Evolutionary conservation across 2,888 invertebrate species (phyloP).

Genomic region (Nysson spinosus): DNA sequence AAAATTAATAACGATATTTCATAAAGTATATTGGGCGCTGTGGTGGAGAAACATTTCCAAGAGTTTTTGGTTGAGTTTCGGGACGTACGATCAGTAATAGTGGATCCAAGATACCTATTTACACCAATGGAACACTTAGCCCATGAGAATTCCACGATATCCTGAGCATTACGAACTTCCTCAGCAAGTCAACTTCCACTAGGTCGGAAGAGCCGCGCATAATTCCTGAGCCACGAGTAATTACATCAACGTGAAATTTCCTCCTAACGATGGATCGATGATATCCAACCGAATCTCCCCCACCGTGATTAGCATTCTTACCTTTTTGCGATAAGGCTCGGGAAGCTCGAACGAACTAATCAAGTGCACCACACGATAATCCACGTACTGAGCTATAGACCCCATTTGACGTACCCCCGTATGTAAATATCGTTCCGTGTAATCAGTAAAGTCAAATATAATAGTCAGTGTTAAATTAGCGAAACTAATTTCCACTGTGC

Average conservation of each 20-base stretch:
- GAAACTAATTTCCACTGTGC: constrained; percentile 48
- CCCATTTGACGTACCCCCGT: too few species aligned
- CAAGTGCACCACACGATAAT: too few species aligned
- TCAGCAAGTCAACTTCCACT: constrained; percentile 35
- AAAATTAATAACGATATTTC: too few species aligned
- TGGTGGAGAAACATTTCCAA: too few species aligned
- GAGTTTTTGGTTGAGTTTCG: too few species aligned
- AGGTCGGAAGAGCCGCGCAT: constrained; percentile 46
- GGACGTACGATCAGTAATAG: too few species aligned
- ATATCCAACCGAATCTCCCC: constrained; percentile 48
- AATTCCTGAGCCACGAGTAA: constrained; percentile 46
- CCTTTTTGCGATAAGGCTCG: too few species aligned
- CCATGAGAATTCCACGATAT: constrained; percentile 30
- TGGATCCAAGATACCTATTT: neutral
- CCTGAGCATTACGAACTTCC: constrained; percentile 33
- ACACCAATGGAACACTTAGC: neutral
- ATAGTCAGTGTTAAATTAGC: constrained; percentile 49
- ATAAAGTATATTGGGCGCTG: too few species aligned
- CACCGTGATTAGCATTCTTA: constrained; percentile 41
- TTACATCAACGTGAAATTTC: constrained; percentile 51
- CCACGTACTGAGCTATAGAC: too few species aligned
- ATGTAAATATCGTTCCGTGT: too few species aligned
- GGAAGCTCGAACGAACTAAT: too few species aligned
- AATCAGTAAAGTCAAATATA: constrained; percentile 38
- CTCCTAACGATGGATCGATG: constrained; percentile 50